Conservation (phyloP, 2,888 invertebrate genomes). For the Eueremaeus valkanovi region DNA sequence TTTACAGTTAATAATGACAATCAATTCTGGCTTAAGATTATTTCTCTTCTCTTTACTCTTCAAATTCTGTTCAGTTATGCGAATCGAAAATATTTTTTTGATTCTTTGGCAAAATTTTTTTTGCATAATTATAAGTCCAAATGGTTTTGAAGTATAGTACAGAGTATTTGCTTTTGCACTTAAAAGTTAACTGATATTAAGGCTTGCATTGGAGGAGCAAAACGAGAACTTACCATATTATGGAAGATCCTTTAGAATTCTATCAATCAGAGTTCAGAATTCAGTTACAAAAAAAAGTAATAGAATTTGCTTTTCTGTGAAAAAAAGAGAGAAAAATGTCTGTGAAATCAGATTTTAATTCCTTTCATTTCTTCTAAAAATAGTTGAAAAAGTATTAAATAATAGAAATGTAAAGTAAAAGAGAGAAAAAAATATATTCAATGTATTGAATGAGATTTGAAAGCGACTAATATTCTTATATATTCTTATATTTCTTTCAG, state of each 20-base stretch:
- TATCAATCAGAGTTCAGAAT: neutral
- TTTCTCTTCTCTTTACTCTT: too few species aligned
- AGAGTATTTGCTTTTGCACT: neutral
- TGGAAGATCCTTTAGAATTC: neutral
- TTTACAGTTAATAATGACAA: too few species aligned
- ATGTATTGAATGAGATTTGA: too few species aligned
- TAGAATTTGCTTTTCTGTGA: neutral
- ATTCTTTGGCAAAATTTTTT: too few species aligned
- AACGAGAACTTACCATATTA: neutral
- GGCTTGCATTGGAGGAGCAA: neutral
- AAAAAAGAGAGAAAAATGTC: neutral
- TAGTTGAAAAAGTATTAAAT: neutral
- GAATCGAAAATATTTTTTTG: too few species aligned
- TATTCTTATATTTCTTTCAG: too few species aligned
- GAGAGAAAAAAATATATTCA: neutral
- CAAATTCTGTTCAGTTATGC: too few species aligned
- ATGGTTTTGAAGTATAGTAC: neutral
- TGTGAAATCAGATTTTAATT: neutral
- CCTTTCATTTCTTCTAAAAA: neutral
- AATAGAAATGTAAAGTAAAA: constrained; percentile 8
- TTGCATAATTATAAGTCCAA: too few species aligned
- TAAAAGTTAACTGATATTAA: neutral
- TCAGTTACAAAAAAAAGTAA: neutral
- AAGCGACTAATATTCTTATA: too few species aligned
- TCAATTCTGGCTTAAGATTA: too few species aligned